Percentiles rank a stretch among this genome's conserved stretches.
phyloP scores from a whole-genome alignment of 2,113 vertebrate species.

The Dasyurus viverrinus region DNA sequence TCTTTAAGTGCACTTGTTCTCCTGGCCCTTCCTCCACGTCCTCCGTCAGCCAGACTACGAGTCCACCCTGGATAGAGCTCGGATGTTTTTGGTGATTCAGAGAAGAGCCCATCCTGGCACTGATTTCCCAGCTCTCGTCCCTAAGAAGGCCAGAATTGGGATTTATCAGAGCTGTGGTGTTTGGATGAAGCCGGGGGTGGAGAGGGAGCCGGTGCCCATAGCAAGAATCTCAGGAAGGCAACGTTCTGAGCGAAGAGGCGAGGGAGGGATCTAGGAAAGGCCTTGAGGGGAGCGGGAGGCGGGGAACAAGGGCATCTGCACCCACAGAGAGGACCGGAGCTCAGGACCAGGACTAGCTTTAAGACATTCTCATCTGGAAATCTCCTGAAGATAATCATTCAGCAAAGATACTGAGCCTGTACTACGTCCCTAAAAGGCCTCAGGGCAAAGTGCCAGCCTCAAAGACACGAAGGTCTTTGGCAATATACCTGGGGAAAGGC shows the following conservation, averaged over 20 bases:
- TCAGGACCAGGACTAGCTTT: neutral
- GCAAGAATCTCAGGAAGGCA: neutral
- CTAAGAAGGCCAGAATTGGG: neutral
- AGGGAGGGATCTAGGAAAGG: too few relatives aligned
- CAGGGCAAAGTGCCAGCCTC: neutral
- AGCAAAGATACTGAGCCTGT: neutral
- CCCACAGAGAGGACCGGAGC: neutral
- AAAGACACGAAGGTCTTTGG: neutral
- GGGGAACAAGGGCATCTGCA: neutral
- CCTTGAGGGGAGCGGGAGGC: neutral
- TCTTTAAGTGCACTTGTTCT: neutral
- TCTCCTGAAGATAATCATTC: neutral
- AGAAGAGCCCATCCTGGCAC: neutral
- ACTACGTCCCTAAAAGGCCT: neutral
- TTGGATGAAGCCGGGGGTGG: too few relatives aligned
- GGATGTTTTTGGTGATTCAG: neutral
- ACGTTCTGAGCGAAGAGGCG: neutral
- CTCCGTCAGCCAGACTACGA: neutral
- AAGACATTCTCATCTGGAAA: neutral
- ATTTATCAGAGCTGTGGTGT: too few relatives aligned
- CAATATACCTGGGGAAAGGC: neutral
- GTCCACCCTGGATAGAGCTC: neutral
- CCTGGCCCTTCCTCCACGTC: neutral
- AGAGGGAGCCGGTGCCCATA: neutral
- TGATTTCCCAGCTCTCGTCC: neutral